Conservation (phyloP, 2,888 invertebrate genomes). For the Hipparchia semele region DNA sequence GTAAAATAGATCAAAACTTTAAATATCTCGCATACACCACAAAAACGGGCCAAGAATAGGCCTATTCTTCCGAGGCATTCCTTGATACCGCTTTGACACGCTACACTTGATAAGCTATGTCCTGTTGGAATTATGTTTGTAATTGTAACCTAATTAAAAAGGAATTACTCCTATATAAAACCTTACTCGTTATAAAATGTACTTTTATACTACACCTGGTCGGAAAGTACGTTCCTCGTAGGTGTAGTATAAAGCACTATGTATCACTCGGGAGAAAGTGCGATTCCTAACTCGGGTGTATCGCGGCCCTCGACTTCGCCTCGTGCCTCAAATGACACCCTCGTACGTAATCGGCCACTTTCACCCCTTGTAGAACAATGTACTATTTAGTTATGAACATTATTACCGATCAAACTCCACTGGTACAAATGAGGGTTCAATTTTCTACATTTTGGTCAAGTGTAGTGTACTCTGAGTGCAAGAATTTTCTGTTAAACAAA, state of each 20-base stretch:
- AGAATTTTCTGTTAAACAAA: neutral
- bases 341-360: no score
- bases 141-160: conserved; percentile 5
- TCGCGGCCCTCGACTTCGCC: no score
- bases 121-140: no score
- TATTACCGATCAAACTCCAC: neutral
- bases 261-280: no score
- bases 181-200: conserved; percentile 12
- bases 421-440: neutral
- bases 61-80: conserved; percentile 18
- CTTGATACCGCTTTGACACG: conserved; percentile 9
- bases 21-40: conserved; percentile 50
- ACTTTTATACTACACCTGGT: neutral
- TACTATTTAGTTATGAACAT: no score
- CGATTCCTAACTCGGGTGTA: no score
- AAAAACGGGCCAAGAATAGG: conserved; percentile 24
- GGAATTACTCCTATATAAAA: conserved; percentile 5
- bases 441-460: neutral
- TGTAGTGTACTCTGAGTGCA: neutral
- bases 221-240: no score
- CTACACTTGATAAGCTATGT: neutral
- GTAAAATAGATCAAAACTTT: conserved; percentile 78
- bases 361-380: no score
- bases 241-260: no score
- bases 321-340: no score